These are phyloP conservation scores for Alviniconcha strummeri DNA, from an alignment of 2,888 invertebrate genomes.

Conservation along the genomic window DNA sequence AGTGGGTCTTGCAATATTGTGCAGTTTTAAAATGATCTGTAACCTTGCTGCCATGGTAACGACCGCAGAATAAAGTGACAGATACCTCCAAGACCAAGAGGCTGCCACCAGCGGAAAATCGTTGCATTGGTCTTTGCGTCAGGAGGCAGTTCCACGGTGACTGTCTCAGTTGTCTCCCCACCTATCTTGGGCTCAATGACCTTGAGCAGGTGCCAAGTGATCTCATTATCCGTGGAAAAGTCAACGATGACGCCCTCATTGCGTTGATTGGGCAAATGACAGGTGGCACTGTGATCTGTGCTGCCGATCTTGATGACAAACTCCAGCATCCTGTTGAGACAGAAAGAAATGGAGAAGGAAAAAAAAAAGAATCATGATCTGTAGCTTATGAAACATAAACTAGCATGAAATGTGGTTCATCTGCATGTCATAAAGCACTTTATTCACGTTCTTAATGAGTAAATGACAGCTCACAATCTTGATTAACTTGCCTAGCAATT, in stretches of 20 bases:
- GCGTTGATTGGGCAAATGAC: slow-evolving; percentile 59
- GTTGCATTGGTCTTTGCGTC: slow-evolving; percentile 70
- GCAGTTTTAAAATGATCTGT: no score
- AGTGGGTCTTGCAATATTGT: no score
- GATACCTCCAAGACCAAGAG: slow-evolving; percentile 66
- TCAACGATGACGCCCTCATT: slow-evolving; percentile 71
- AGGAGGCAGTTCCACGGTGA: slow-evolving; percentile 66
- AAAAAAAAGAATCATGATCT: neutral
- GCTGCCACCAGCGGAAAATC: slow-evolving; percentile 74
- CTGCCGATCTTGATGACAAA: slow-evolving; percentile 70
- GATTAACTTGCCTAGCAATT: no score
- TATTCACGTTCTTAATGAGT: no score
- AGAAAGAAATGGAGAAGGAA: neutral
- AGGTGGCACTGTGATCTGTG: slow-evolving; percentile 52
- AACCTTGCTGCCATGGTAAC: no score
- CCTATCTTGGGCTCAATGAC: slow-evolving; percentile 64
- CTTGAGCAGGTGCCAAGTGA: slow-evolving; percentile 68
- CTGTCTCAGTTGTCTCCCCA: slow-evolving; percentile 58
- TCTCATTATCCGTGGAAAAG: slow-evolving; percentile 70
- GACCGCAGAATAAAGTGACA: no score
- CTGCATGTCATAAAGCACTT: no score
- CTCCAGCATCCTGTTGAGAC: slow-evolving; percentile 66
- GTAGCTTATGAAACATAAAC: no score
- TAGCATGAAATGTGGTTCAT: no score
- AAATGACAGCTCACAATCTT: no score